Evolutionary conservation across 2,797 vertebrate genomes (phyloP).

Genomic region (Halcyon smyrnensis): DNA sequence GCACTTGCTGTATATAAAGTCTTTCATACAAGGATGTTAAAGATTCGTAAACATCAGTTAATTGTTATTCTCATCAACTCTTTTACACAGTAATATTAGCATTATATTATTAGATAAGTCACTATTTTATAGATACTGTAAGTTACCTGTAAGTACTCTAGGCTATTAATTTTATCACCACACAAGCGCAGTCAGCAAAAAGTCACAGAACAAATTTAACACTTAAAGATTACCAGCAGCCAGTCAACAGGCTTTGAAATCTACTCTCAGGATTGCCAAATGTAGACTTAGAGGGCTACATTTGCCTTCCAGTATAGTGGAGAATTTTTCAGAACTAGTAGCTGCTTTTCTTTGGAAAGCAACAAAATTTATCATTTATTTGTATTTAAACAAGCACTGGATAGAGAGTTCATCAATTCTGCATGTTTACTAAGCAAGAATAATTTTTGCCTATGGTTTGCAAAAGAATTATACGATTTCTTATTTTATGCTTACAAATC

Average conservation of each 20-base stretch:
- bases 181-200: neutral
- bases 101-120: neutral
- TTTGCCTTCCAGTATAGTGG: neutral
- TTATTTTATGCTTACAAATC: neutral
- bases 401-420: neutral
- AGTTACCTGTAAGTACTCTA: neutral
- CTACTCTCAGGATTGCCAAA: neutral
- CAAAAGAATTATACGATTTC: neutral
- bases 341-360: neutral
- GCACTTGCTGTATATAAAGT: neutral
- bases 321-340: neutral
- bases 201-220: neutral
- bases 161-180: neutral
- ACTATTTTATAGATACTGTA: neutral
- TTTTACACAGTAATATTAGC: neutral
- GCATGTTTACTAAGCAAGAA: neutral
- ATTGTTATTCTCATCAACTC: neutral
- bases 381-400: neutral
- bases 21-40: constrained; percentile 8
- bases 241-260: neutral
- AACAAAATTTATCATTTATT: neutral
- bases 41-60: neutral
- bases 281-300: neutral
- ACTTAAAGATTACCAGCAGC: neutral
- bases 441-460: neutral